These are phyloP conservation scores for Rhombomys opimus DNA, from an alignment of 2,113 vertebrate genomes.

Conservation along the genomic window DNA sequence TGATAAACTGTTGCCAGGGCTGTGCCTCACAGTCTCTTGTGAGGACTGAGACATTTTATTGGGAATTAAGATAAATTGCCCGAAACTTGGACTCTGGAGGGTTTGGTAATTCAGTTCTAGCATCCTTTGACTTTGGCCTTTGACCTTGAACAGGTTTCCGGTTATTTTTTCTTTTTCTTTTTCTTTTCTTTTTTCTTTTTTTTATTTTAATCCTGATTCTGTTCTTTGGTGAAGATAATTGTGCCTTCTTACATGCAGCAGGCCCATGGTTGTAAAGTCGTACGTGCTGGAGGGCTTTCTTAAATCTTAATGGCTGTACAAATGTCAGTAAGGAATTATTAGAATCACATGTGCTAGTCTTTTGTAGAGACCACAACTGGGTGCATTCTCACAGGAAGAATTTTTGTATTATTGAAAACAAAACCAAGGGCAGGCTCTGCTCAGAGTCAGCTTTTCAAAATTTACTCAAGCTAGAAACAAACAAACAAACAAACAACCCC, in stretches of 20 bases:
- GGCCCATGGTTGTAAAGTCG: neutral
- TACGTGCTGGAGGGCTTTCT: neutral
- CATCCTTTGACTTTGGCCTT: neutral
- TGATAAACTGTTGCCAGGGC: too few relatives aligned
- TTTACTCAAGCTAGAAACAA: neutral
- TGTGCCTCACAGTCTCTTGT: neutral
- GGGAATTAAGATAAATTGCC: too few relatives aligned
- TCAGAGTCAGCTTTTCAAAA: neutral
- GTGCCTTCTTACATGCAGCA: neutral
- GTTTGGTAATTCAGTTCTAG: neutral
- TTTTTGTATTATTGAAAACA: neutral
- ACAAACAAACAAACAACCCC: too few relatives aligned
- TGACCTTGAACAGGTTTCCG: neutral
- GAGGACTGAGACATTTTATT: fast-evolving
- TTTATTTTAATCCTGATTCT: neutral
- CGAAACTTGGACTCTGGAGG: neutral
- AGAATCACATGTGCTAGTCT: neutral
- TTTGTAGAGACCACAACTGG: neutral
- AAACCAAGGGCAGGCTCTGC: neutral
- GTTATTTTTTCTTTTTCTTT: too few relatives aligned
- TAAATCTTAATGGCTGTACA: neutral
- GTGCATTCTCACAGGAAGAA: neutral
- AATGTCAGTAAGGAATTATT: neutral
- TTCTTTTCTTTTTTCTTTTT: too few relatives aligned
- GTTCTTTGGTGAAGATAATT: neutral